Evolutionary conservation across 2,797 vertebrate genomes (phyloP), one percentile per base, ranked within the genome.

Genomic region (Ctenosaura bakeri): DNA sequence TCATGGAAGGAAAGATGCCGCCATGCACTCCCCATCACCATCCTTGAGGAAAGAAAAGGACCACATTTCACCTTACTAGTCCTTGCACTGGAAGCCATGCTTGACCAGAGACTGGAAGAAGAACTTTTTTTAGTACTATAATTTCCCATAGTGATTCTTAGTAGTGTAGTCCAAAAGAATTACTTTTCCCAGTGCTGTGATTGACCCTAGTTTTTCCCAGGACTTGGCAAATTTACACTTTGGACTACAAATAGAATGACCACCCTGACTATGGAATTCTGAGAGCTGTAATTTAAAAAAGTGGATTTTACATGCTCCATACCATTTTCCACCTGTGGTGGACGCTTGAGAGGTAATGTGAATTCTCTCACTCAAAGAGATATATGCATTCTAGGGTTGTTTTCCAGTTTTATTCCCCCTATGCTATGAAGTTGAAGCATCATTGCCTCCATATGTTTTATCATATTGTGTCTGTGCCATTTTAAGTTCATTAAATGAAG

Each of bases 401-500:
- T 87, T 85, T 52, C 29, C 35, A 8, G 8, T 18, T 62, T 50
- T 10, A 24, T 66, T 87, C 24, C 52, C 66, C 29, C 80, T 81
- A 16, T 42, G 26, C 46, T 62, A 71, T 69, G n/a, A 71, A 69
- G 46, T 32, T 32, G 42, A 79, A 89, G 59, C 73, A 85, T 69
- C 52, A 4, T 69, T 78, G 32, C 77, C 85, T 90, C 54, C 76
- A n/a, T 74, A 71, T 83, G 38, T 88, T 24, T 69, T 83, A 54
- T 91, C 87, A 46, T 90, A 87, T 83, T 91, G 74, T 78, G 0
- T 86, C 0, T 0, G 22, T 69, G 13, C 7, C 0, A 12, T 94
- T 92, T 77, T n/a, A 88, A 0, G 22, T 85, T 7, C 1, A 80
- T 73, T 81, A 90, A 91, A 1, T 90, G 16, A 87, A 56, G 69